Evolutionary conservation across 2,797 vertebrate genomes (phyloP).

Genomic region (Salarias fasciatus): DNA sequence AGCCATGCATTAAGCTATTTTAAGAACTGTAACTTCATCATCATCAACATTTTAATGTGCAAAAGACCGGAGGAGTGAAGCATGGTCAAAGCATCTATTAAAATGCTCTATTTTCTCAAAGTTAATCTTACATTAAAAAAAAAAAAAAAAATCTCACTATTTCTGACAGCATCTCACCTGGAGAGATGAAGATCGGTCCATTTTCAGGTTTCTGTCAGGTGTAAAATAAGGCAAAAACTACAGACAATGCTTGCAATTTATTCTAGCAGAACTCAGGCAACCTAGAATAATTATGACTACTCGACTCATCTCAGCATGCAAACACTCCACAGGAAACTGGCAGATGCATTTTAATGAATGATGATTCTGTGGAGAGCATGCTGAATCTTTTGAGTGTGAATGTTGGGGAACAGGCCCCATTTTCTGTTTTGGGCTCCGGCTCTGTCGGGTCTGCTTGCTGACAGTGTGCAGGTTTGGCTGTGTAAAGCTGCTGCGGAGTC

Average conservation of each 20-base stretch:
- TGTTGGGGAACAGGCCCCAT: constrained; percentile 11
- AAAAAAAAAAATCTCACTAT: constrained; percentile 12
- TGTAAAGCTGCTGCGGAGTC: constrained; percentile 68
- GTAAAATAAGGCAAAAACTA: constrained; percentile 14
- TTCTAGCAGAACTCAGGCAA: constrained; percentile 37
- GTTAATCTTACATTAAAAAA: no score
- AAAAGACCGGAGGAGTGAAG: background rate
- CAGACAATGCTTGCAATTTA: constrained; percentile 38
- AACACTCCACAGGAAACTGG: constrained; percentile 28
- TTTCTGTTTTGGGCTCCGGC: constrained; percentile 42
- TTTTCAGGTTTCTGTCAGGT: constrained; percentile 37
- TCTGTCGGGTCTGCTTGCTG: constrained; percentile 69
- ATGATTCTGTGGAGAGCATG: constrained; percentile 10
- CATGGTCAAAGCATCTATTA: constrained; percentile 7
- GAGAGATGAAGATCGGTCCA: constrained; percentile 21
- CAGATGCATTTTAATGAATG: constrained; percentile 26
- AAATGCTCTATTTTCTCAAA: no score
- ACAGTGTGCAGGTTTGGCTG: constrained; percentile 48
- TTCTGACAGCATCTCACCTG: constrained; percentile 30
- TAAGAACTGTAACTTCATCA: background rate
- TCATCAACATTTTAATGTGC: constrained; percentile 13
- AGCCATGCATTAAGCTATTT: no score
- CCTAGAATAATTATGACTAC: constrained; percentile 39
- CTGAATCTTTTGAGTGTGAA: background rate
- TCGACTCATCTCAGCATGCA: constrained; percentile 33